These are phyloP conservation scores for Sus scrofa DNA, from an alignment of 2,113 vertebrate genomes.

Conservation along the genomic window T2T-Sscrofa CM000812.6:139027501-139028000, in stretches of 20 bases:
- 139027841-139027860: neutral
- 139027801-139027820: neutral
- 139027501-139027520: neutral
- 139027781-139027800: neutral
- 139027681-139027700: neutral
- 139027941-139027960: neutral
- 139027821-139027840: conserved; percentile 33
- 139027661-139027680: neutral
- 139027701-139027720: neutral
- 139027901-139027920: neutral
- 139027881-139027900: conserved; percentile 22
- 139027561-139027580: neutral
- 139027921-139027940: neutral
- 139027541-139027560: neutral
- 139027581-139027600: too few species aligned
- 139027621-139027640: neutral
- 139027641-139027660: too few species aligned
- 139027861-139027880: neutral
- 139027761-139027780: neutral
- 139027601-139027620: neutral
- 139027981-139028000: neutral
- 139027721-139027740: neutral
- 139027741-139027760: neutral
- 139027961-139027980: neutral
- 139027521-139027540: neutral